phyloP scores from a whole-genome alignment of 2,797 vertebrate genomes.

The Gastrophryne carolinensis region DNA sequence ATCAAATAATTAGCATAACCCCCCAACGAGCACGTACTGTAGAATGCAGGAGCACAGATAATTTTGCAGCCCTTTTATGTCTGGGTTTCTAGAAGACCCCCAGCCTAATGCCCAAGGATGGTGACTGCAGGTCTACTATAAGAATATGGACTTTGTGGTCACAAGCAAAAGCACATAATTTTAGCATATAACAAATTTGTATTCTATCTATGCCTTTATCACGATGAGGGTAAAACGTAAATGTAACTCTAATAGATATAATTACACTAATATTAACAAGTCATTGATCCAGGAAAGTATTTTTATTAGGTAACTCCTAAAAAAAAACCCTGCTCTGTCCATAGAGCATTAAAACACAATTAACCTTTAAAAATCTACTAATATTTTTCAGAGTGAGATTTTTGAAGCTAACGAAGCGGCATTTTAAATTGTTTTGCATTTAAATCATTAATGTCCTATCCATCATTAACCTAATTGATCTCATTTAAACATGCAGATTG shows the following conservation, averaged over 20 bases:
- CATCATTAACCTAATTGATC: constrained; percentile 67
- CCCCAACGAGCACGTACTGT: too few relatives aligned
- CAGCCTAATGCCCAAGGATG: too few relatives aligned
- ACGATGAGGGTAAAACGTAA: constrained; percentile 12
- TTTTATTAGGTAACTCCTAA: constrained; percentile 39
- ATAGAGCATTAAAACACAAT: constrained; percentile 46
- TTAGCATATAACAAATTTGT: background rate
- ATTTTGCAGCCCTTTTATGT: too few relatives aligned
- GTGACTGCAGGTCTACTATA: too few relatives aligned
- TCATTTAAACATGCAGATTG: constrained; percentile 63
- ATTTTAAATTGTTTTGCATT: constrained; percentile 64
- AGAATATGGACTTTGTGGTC: too few relatives aligned
- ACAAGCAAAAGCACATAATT: background rate
- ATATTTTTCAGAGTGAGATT: constrained; percentile 61
- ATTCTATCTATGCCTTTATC: background rate
- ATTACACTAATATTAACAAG: constrained; percentile 29
- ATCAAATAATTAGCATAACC: too few relatives aligned
- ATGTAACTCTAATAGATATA: constrained; percentile 6
- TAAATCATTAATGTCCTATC: constrained; percentile 63
- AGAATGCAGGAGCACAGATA: too few relatives aligned
- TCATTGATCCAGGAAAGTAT: constrained; percentile 41
- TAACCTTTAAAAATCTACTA: constrained; percentile 43
- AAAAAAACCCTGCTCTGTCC: constrained; percentile 23
- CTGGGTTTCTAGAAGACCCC: too few relatives aligned
- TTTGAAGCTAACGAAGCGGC: constrained; percentile 60